Evolutionary conservation across 2,888 invertebrate species (phyloP).

Genomic region (Ditylenchus weischeri): DNA sequence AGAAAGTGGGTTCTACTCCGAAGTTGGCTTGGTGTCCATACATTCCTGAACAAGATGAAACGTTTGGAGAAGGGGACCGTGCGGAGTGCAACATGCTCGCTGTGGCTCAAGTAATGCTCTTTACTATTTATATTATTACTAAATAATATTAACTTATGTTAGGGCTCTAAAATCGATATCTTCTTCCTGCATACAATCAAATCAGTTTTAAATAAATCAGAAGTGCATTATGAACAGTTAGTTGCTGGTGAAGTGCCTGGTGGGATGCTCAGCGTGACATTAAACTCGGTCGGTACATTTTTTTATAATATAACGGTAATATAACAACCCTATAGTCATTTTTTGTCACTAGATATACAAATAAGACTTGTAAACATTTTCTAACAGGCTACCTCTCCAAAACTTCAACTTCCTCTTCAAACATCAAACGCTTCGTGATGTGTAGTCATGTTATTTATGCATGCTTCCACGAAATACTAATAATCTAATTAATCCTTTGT

Average conservation of each 20-base stretch:
- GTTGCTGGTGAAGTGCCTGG: conserved; percentile 15
- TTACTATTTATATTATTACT: background rate
- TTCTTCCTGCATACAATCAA: conserved; percentile 41
- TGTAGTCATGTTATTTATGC: too few relatives aligned
- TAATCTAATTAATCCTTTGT: too few relatives aligned
- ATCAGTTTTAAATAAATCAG: conserved; percentile 18
- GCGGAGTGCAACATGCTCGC: conserved; percentile 27
- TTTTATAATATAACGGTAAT: too few relatives aligned
- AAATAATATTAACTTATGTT: conserved; percentile 11
- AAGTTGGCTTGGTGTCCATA: conserved; percentile 53
- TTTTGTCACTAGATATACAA: too few relatives aligned
- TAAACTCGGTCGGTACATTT: conserved; percentile 23
- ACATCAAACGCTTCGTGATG: too few relatives aligned
- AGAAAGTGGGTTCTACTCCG: conserved; percentile 21
- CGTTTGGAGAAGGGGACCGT: conserved; percentile 18
- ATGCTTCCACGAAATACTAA: too few relatives aligned
- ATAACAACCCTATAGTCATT: too few relatives aligned
- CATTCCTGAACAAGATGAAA: conserved; percentile 40
- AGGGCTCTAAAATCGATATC: conserved; percentile 43
- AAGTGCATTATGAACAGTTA: conserved; percentile 27
- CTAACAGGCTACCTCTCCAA: too few relatives aligned
- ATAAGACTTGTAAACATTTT: too few relatives aligned
- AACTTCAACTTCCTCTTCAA: too few relatives aligned
- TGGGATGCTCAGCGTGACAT: conserved; percentile 8
- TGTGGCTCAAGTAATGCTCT: conserved; percentile 20